These are phyloP conservation scores for Pterophyllum scalare DNA, from an alignment of 2,113 vertebrate species.

Conservation along the genomic window DNA sequence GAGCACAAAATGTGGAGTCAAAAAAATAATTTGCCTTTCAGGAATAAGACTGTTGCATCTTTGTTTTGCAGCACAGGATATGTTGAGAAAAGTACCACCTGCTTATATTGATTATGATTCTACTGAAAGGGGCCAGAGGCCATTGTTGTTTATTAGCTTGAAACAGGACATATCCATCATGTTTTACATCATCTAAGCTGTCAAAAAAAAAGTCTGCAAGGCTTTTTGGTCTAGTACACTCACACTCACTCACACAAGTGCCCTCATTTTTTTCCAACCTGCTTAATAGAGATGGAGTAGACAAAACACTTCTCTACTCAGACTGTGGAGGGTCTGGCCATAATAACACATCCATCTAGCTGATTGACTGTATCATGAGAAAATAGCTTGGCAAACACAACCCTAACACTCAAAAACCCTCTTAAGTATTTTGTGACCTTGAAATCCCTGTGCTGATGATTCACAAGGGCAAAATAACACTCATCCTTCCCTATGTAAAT, in stretches of 20 bases:
- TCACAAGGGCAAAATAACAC: constrained; percentile 65
- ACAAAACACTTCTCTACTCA: constrained; percentile 55
- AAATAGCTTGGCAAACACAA: constrained; percentile 42
- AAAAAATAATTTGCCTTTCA: not conserved
- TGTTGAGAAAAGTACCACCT: constrained; percentile 29
- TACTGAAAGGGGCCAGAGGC: constrained; percentile 36
- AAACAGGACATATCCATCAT: constrained; percentile 60
- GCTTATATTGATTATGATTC: constrained; percentile 55
- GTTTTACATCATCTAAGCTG: constrained; percentile 51
- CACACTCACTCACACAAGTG: constrained; percentile 38
- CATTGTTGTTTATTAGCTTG: constrained; percentile 45
- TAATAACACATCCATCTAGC: constrained; percentile 63
- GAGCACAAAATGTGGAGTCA: not conserved
- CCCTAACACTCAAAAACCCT: constrained; percentile 31
- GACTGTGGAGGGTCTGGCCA: constrained; percentile 39
- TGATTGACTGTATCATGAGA: constrained; percentile 49
- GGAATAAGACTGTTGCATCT: constrained; percentile 1
- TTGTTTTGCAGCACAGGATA: constrained; percentile 23
- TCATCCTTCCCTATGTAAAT: constrained; percentile 58
- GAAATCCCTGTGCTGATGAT: constrained; percentile 60
- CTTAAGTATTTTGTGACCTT: constrained; percentile 62
- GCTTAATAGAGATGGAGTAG: constrained; percentile 67
- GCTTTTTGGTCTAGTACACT: constrained; percentile 49
- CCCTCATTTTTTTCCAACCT: constrained; percentile 60
- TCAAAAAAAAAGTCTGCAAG: constrained; percentile 28